Percentiles rank a stretch among this genome's conserved stretches.
Conservation (phyloP, 1,140 invertebrate genomes). For the Schlechtendalia chinensis region DNA sequence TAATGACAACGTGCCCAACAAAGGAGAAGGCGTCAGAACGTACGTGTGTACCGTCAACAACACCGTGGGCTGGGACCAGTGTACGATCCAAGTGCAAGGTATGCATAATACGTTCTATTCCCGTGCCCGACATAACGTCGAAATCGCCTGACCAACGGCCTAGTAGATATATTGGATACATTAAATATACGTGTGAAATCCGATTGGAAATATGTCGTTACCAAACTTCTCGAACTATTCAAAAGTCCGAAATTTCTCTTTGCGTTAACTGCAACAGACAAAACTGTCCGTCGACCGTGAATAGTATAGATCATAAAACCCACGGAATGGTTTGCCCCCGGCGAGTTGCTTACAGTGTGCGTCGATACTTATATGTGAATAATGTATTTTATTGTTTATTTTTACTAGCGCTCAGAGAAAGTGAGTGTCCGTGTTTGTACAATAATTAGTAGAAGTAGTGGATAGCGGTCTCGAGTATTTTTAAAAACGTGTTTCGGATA, state of each 20-base stretch:
- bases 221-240: too few relatives aligned
- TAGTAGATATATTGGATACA: too few relatives aligned
- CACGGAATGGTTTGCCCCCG: not conserved
- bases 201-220: too few relatives aligned
- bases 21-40: conserved; percentile 70
- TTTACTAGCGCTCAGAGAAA: conserved; percentile 42
- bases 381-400: not conserved
- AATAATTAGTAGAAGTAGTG: too few relatives aligned
- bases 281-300: too few relatives aligned
- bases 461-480: not conserved
- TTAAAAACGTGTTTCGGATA: not conserved
- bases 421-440: not conserved
- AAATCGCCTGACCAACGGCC: too few relatives aligned
- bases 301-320: too few relatives aligned
- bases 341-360: not conserved
- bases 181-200: too few relatives aligned
- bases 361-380: not conserved
- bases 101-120: not conserved
- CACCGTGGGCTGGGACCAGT: conserved; percentile 63
- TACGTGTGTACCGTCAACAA: conserved; percentile 85
- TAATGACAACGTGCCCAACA: conserved; percentile 57
- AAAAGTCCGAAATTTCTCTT: too few relatives aligned
- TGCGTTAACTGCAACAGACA: too few relatives aligned
- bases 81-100: conserved; percentile 41
- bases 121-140: not conserved